Conservation (phyloP, 2,797 vertebrate species). For the Urophycis tenuis region DNA sequence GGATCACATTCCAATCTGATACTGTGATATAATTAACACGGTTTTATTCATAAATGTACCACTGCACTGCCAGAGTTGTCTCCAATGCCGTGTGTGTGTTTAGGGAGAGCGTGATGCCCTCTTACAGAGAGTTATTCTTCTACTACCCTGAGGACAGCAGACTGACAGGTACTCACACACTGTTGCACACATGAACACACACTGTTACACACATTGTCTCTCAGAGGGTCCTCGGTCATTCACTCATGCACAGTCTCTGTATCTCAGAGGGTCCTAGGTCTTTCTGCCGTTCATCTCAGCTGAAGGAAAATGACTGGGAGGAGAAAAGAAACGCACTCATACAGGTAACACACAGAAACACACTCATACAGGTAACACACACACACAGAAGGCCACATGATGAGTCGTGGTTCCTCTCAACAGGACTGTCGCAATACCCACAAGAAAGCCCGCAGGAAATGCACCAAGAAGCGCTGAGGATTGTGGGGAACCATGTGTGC, state of each 20-base stretch:
- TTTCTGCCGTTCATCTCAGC: conserved; percentile 58
- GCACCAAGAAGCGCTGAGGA: conserved; percentile 52
- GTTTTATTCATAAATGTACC: too few species aligned
- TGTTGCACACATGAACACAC: neutral
- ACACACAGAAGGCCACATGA: neutral
- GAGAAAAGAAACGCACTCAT: conserved; percentile 54
- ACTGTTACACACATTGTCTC: neutral
- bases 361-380: neutral
- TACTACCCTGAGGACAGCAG: conserved; percentile 75
- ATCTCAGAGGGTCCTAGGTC: conserved; percentile 63
- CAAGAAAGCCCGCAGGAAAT: conserved; percentile 63
- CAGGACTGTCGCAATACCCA: conserved; percentile 67
- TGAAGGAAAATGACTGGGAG: conserved; percentile 69
- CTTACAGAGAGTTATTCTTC: conserved; percentile 74
- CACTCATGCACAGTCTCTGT: neutral
- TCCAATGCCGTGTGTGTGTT: conserved; percentile 27
- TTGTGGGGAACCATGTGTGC: conserved; percentile 22
- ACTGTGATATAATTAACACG: too few species aligned
- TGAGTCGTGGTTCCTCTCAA: neutral
- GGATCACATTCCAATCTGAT: too few species aligned
- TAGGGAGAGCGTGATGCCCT: conserved; percentile 57
- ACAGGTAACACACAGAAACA: conserved; percentile 52
- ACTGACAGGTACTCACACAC: conserved; percentile 69
- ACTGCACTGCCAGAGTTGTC: too few species aligned
- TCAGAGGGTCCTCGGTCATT: neutral